A percentile compares a stretch with the other conserved stretches of the same genome.
These are phyloP conservation scores for Prochilodus magdalenae DNA, from an alignment of 2,113 vertebrate species.

Conservation along the genomic window DNA sequence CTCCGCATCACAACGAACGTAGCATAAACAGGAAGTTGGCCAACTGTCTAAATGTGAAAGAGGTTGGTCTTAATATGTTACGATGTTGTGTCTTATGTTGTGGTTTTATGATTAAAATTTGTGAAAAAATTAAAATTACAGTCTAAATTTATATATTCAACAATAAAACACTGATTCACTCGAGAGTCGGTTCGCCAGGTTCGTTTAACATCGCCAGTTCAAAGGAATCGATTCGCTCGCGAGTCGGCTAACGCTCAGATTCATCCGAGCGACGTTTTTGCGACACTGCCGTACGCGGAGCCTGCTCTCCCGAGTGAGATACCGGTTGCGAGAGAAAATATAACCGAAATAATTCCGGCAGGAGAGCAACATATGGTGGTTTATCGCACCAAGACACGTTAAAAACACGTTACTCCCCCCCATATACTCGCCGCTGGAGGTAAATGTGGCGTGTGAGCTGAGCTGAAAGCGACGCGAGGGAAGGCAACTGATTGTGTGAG, in stretches of 20 bases:
- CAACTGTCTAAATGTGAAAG: too few relatives aligned
- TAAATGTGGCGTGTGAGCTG: conserved; percentile 72
- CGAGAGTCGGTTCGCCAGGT: background rate
- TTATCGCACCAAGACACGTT: conserved; percentile 29
- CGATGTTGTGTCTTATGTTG: too few relatives aligned
- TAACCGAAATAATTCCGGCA: conserved; percentile 63
- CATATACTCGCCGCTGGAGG: conserved; percentile 12
- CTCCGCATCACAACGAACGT: too few relatives aligned
- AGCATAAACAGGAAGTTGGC: too few relatives aligned
- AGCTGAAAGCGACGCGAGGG: conserved; percentile 69
- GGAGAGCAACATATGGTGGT: conserved; percentile 44
- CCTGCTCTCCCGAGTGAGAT: conserved; percentile 74
- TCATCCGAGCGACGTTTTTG: conserved; percentile 69
- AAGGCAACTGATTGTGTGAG: conserved; percentile 68
- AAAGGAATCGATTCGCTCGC: background rate
- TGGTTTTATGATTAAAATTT: too few relatives aligned
- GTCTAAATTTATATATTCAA: too few relatives aligned
- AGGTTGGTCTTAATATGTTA: too few relatives aligned
- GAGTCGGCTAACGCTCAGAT: background rate
- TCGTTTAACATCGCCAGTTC: background rate
- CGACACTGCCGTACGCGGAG: conserved; percentile 76
- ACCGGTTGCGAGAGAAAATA: conserved; percentile 74
- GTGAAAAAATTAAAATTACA: too few relatives aligned
- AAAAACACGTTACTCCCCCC: conserved; percentile 21
- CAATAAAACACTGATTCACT: background rate